These are phyloP conservation scores for Talpa occidentalis DNA, from an alignment of 2,113 vertebrate species.

Conservation along the genomic window DNA sequence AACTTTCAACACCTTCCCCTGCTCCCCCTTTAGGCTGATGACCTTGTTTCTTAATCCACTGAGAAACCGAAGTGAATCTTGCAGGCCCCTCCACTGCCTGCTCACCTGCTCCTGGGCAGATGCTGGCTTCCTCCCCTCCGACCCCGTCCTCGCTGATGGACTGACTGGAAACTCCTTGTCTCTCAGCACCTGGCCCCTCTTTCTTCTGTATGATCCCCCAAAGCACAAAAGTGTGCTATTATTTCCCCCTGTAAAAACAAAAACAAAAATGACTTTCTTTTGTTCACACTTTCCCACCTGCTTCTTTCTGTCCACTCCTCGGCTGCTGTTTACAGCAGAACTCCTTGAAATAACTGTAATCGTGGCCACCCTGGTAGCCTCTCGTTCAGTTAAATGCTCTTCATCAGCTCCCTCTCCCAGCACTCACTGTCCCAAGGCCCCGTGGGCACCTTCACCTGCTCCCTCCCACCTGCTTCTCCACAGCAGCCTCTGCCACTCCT, in stretches of 20 bases:
- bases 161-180: fast-evolving
- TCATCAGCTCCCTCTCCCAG: fast-evolving
- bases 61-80: neutral
- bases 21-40: neutral
- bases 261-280: neutral
- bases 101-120: neutral
- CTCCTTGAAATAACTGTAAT: neutral
- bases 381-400: fast-evolving
- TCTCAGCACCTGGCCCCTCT: fast-evolving
- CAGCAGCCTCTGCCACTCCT: no score
- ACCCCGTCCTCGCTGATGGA: neutral
- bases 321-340: neutral
- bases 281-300: neutral
- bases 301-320: neutral
- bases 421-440: fast-evolving
- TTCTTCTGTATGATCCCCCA: neutral
- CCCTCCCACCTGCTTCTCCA: neutral
- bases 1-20: constrained; percentile 69
- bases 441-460: neutral
- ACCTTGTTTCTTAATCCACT: constrained; percentile 25
- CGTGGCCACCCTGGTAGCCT: fast-evolving
- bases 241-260: neutral
- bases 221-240: neutral
- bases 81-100: neutral
- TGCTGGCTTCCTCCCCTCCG: neutral